Base-by-base conservation (phyloP, 2,113 vertebrate species). In the Puntigrus tetrazona region DNA sequence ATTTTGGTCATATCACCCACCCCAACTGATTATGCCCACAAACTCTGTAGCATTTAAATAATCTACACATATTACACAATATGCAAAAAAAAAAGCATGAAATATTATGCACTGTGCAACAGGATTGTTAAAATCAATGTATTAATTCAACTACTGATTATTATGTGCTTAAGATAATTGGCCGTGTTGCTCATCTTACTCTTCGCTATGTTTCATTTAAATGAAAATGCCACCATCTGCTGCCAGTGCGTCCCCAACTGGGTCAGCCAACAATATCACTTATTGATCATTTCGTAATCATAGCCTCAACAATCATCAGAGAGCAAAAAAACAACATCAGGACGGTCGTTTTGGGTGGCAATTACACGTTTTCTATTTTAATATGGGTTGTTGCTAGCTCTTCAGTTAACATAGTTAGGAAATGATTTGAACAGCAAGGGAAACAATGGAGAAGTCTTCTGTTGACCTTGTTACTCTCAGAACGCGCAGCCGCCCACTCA, bases 401-500 rank as follows among this genome's bases (percentile, higher is more conserved):
- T 47, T 5, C 43, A 72, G 83, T 29, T 85, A 85, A 22, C 79
- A 63, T 67, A 34, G 65, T n/a, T 55, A 29, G n/a, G 65, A 43
- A 69, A 70, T n/a, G 47, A 50, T 80, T 84, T 84, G 50, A 69
- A 25, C 38, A 55, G 47, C 31, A 29, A 61, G 29, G 45, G 65
- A 81, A 87, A 84, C 85, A 84, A 84, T 70, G 63, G 36, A 45
- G 61, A 36, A 70, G 83, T 63, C 78, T 72, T 50, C 77, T 61
- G 29, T 45, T 81, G 79, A 87, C 86, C 61, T 47, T 80, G 73
- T 41, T 78, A 61, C 78, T 84, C 61, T 65, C 69, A 29, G 47
- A 84, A 76, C 69, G 38, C 5, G 3, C 78, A 50, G 43, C 67
- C 86, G 2, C 86, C 86, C 83, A 82, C 83, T 82, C 86, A 74